These are phyloP conservation scores for Tortricodes alternella DNA, from an alignment of 2,888 invertebrate genomes.

Conservation along the genomic window DNA sequence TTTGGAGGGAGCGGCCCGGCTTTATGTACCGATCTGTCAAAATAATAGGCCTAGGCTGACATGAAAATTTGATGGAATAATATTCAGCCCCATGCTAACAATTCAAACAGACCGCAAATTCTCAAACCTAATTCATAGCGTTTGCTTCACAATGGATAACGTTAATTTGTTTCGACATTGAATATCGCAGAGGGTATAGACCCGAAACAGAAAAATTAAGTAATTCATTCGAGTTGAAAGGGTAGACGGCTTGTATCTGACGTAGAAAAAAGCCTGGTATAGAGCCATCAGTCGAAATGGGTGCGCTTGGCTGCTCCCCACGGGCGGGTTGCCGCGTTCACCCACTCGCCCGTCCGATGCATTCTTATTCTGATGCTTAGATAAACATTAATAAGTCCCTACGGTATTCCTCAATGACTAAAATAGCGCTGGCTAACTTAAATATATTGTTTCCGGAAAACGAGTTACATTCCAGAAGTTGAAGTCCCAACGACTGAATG, in stretches of 20 bases:
- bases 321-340: constrained; percentile 57
- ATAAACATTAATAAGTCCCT: constrained; percentile 75
- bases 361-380: constrained; percentile 77
- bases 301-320: constrained; percentile 69
- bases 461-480: constrained; percentile 58
- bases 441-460: constrained; percentile 72
- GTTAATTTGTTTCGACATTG: constrained; percentile 74
- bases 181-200: constrained; percentile 59
- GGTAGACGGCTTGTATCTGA: constrained; percentile 75
- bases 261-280: constrained; percentile 69
- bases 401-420: constrained; percentile 56
- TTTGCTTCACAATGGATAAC: constrained; percentile 61
- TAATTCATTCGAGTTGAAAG: constrained; percentile 78
- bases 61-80: constrained; percentile 54
- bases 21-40: constrained; percentile 32
- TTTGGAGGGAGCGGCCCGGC: constrained; percentile 13
- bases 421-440: constrained; percentile 65
- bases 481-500: constrained; percentile 55
- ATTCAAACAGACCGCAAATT: constrained; percentile 49
- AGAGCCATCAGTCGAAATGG: constrained; percentile 66
- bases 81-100: constrained; percentile 47
- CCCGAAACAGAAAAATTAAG: constrained; percentile 75
- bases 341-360: constrained; percentile 53
- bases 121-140: constrained; percentile 56
- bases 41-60: constrained; percentile 35